A percentile compares a stretch with the other conserved stretches of the same genome.
phyloP scores from a whole-genome alignment of 2,113 vertebrate genomes.

The Hyaena hyaena region DNA sequence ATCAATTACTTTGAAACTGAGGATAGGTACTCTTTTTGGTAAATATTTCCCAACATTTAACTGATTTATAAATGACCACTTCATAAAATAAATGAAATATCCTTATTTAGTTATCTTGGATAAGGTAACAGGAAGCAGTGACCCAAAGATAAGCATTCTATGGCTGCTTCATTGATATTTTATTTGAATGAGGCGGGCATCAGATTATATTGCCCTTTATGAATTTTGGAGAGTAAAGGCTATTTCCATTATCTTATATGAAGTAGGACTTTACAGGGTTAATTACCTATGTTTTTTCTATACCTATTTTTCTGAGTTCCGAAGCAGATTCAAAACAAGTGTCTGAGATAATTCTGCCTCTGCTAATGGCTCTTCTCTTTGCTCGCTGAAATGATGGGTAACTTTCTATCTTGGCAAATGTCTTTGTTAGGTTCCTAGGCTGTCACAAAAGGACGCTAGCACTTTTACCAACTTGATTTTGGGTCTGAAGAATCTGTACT shows the following conservation, averaged over 20 bases:
- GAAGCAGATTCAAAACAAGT: not conserved
- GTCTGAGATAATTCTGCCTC: not conserved
- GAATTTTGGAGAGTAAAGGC: not conserved
- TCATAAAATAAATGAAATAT: not conserved
- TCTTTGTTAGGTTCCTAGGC: not conserved
- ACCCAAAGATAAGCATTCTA: not conserved
- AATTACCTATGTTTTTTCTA: not conserved
- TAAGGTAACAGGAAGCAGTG: not conserved
- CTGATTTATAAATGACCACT: not conserved
- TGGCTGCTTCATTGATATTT: not conserved
- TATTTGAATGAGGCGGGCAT: constrained; percentile 7
- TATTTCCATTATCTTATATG: not conserved
- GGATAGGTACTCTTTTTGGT: not conserved
- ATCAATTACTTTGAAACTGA: not conserved
- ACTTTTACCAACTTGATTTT: not conserved
- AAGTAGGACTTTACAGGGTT: not conserved
- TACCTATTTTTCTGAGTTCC: constrained; percentile 7
- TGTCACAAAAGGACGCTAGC: not conserved
- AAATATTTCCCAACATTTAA: not conserved
- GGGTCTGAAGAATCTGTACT: not conserved
- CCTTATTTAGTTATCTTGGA: constrained; percentile 9
- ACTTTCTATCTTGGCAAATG: not conserved
- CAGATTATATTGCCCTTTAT: constrained; percentile 1
- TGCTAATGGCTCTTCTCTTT: not conserved
- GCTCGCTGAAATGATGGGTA: not conserved